Evolutionary conservation across 2,113 vertebrate species (phyloP), one percentile per base, ranked within the genome.

Genomic region (Globicephala melas): DNA sequence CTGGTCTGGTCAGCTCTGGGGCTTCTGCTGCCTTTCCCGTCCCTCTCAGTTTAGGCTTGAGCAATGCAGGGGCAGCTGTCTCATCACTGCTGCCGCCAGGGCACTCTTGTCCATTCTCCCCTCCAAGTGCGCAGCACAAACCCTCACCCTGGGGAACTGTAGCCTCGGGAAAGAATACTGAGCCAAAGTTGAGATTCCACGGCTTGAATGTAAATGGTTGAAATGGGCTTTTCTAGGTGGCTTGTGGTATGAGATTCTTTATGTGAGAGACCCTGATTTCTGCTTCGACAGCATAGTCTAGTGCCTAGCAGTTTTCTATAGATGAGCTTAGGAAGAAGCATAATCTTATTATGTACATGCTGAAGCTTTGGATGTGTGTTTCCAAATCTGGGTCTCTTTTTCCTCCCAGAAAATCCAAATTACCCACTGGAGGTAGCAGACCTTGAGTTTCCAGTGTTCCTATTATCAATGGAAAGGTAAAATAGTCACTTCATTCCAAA

Each of bases 341-440:
- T 28, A 79, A 0, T 21, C 60, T 77, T 41, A 8, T 9, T 31
- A 15, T 6, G 15, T 53, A 17, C 15, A 8, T 25, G 7, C 65
- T 41, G 47, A 76, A 96, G 62, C 2, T 44, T 33, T 89, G 91
- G 53, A 33, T 68, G 0, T 73, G n/a, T 62, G 14, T 95, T 95
- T 92, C 67, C 44, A 91, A 47, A 53, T 58, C 82, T 47, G 20
- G 25, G 36, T 92, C 55, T 97, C 26, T 28, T 6, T 84, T 85
- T 65, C 55, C 18, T 81, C 73, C 21, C 62, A 15, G 76, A 63
- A 89, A 68, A 88, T 44, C 41, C 21, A 53, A 10, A 80, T 85
- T 91, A 67, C 58, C 44, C 85, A 55, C 10, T 47, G 25, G 31
- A 86, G 53, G 60, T 79, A 41, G 50, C 41, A 63, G 41, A 89